Percentiles rank a stretch among this genome's conserved stretches.
These are phyloP conservation scores for Sus scrofa DNA, from an alignment of 2,113 vertebrate genomes.

Conservation along the genomic window T2T-Sscrofa CM000812.6:130801501-130802000, in stretches of 20 bases:
- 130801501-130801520: slow-evolving; percentile 99
- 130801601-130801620: background rate
- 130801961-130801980: background rate
- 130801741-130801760: slow-evolving; percentile 2
- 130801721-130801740: background rate
- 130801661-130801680: background rate
- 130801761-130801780: background rate
- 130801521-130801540: slow-evolving; percentile 88
- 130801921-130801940: background rate
- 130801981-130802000: background rate
- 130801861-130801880: slow-evolving; percentile 1
- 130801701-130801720: background rate
- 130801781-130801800: slow-evolving; percentile 16
- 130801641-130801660: background rate
- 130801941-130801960: background rate
- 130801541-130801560: background rate
- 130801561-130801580: background rate
- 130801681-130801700: background rate
- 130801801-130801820: background rate
- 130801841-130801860: slow-evolving; percentile 2
- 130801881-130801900: background rate
- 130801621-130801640: background rate
- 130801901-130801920: background rate
- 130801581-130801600: background rate
- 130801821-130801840: background rate